Evolutionary conservation across 2,797 vertebrate species (phyloP).

Genomic region (Coregonus suidteri): DNA sequence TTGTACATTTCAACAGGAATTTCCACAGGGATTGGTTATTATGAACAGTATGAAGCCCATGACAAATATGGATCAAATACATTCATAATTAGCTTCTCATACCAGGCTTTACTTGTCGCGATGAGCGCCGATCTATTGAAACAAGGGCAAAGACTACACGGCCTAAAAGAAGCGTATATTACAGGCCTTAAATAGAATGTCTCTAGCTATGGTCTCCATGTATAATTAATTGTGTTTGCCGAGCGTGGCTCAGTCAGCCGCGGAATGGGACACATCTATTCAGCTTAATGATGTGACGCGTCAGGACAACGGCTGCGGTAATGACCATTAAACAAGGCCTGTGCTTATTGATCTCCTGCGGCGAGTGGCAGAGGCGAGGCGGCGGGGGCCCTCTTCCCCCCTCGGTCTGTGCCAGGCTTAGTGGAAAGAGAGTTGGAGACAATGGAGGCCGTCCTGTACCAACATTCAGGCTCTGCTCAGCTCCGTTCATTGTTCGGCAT

Average conservation of each 20-base stretch:
- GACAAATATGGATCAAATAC: conserved; percentile 35
- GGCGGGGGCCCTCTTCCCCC: background rate
- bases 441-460: conserved; percentile 46
- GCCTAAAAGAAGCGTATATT: conserved; percentile 39
- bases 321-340: conserved; percentile 53
- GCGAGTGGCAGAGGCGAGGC: background rate
- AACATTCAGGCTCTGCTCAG: conserved; percentile 47
- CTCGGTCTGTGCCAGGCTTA: conserved; percentile 35
- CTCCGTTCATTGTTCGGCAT: conserved; percentile 56
- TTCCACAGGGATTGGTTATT: conserved; percentile 34
- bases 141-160: conserved; percentile 25
- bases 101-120: conserved; percentile 33
- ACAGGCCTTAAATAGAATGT: conserved; percentile 24
- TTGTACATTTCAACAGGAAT: conserved; percentile 21
- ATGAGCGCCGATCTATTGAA: conserved; percentile 30
- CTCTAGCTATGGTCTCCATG: conserved; percentile 18
- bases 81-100: conserved; percentile 48
- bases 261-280: conserved; percentile 44
- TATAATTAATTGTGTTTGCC: conserved; percentile 42
- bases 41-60: conserved; percentile 16
- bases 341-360: conserved; percentile 54
- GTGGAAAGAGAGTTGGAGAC: conserved; percentile 32
- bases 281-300: conserved; percentile 43
- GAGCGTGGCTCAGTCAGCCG: conserved; percentile 34
- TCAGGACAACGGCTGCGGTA: conserved; percentile 39